Evolutionary conservation across 2,888 invertebrate genomes (phyloP).

Genomic region (Phytoseiulus persimilis): DNA sequence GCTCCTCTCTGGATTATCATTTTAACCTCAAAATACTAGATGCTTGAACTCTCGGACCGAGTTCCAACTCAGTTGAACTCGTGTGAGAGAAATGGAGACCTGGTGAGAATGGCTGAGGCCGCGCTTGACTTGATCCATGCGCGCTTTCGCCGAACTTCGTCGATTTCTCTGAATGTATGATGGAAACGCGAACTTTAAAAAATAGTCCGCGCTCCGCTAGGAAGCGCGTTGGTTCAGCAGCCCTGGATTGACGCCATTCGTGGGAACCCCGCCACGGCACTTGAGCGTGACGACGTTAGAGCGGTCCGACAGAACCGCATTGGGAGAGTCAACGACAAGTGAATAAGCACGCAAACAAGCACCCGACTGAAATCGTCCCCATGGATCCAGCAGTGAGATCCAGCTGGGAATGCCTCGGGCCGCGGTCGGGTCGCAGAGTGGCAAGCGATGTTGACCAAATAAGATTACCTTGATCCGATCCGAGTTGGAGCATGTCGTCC

Average conservation of each 20-base stretch:
- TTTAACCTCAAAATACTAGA: neutral
- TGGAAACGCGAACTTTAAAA: no score
- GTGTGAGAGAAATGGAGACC: no score
- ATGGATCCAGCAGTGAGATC: neutral
- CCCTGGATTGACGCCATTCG: no score
- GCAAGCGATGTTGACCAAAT: slow-evolving; percentile 5
- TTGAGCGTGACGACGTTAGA: neutral
- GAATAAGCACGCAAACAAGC: neutral
- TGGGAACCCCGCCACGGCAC: no score
- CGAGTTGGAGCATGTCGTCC: neutral
- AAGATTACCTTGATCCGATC: slow-evolving; percentile 5
- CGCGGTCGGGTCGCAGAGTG: neutral
- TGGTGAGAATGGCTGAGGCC: no score
- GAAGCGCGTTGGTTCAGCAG: no score
- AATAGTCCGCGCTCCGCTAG: no score
- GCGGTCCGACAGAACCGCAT: neutral
- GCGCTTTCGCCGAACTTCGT: no score
- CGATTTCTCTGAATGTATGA: no score
- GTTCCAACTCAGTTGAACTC: no score
- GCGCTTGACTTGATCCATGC: no score
- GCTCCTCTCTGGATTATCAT: neutral
- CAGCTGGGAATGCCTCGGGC: neutral
- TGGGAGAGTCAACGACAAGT: neutral
- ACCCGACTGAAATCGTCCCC: neutral
- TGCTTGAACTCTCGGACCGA: neutral